Percentiles rank a stretch among this genome's conserved stretches.
Conservation (phyloP, 2,113 vertebrate species). For the Perccottus glenii region DNA sequence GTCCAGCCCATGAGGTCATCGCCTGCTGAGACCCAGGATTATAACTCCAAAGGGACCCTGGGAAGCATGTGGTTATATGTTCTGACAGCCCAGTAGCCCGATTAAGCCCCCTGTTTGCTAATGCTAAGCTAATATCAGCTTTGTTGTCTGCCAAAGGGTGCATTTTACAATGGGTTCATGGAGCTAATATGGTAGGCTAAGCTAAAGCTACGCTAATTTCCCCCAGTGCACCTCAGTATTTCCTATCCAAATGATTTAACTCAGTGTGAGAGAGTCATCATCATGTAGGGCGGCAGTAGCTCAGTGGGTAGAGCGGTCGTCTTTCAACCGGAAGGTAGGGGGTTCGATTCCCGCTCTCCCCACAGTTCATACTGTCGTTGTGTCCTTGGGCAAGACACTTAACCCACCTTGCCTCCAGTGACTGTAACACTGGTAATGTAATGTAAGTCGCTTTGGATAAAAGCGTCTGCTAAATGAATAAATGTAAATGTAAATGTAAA, state of each 20-base stretch:
- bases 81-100: constrained; percentile 88
- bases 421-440: no score
- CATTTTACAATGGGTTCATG: constrained; percentile 44
- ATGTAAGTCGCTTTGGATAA: no score
- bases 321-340: no score
- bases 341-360: no score
- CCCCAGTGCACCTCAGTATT: constrained; percentile 37
- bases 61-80: constrained; percentile 89
- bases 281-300: no score
- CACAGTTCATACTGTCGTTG: no score
- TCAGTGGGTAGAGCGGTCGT: no score
- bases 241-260: constrained; percentile 79
- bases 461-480: no score
- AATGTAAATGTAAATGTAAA: no score
- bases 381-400: no score
- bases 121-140: constrained; percentile 84
- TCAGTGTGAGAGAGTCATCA: constrained; percentile 80
- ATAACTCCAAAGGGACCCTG: constrained; percentile 87
- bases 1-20: constrained; percentile 88
- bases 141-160: constrained; percentile 58
- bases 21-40: constrained; percentile 86
- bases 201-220: constrained; percentile 56
- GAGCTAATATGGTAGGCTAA: constrained; percentile 46
- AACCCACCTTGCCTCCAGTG: no score
- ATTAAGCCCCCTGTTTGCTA: constrained; percentile 86